These are phyloP conservation scores for Cyphomyrus discorhynchus DNA, from an alignment of 2,113 vertebrate species.

Conservation along the genomic window DNA sequence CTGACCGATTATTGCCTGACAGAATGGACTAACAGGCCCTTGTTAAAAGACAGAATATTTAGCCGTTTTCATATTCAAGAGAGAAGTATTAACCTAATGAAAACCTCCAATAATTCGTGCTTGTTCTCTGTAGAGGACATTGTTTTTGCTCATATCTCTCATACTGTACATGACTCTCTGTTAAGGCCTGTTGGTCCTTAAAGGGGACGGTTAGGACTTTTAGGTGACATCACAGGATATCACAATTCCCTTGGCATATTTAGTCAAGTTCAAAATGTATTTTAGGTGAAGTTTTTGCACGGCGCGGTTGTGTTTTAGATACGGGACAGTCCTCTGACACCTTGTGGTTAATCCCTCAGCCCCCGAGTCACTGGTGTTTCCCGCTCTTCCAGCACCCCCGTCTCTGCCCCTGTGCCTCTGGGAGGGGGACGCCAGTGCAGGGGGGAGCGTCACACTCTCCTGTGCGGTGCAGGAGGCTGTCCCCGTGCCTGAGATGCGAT, in stretches of 20 bases:
- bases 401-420: slow-evolving; percentile 61
- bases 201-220: neutral
- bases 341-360: neutral
- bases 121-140: neutral
- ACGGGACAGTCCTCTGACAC: neutral
- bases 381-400: slow-evolving; percentile 51
- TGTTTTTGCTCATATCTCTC: neutral
- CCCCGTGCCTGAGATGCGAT: slow-evolving; percentile 59
- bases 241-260: neutral
- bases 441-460: slow-evolving; percentile 57
- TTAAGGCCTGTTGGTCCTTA: neutral
- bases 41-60: neutral
- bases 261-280: neutral
- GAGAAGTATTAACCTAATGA: neutral
- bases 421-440: slow-evolving; percentile 51
- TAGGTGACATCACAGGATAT: neutral
- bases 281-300: neutral
- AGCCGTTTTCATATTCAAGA: neutral
- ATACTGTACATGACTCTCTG: neutral
- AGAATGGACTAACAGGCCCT: neutral
- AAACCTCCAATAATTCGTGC: neutral
- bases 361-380: neutral
- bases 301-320: neutral
- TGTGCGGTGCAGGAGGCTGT: slow-evolving; percentile 58
- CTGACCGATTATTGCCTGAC: neutral